Base-by-base conservation (phyloP, 2,888 invertebrate genomes). In the Clepsis dumicolana region DNA sequence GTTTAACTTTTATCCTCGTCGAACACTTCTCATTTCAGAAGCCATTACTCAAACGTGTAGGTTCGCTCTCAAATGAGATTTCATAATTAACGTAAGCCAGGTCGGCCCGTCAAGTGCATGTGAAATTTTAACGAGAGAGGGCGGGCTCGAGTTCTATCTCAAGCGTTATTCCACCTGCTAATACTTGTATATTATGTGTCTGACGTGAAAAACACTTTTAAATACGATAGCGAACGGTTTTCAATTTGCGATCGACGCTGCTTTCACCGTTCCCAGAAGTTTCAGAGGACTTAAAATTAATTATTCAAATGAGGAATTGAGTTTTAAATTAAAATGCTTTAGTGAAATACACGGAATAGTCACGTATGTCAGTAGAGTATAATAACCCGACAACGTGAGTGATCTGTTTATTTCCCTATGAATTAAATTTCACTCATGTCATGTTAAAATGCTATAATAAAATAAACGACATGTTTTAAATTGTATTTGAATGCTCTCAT, bases 1-100 rank as follows among this genome's bases (percentile, higher is more conserved):
- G 84, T 82, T 82, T 84, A 89, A 86, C 83, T 86, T 87, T 87
- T 84, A 85, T 81, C 78, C 83, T 82, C 77, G 71, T 73, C 79
- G 80, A 86, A 86, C 80, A 81, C 82, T 85, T 82, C 85, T 85
- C 85, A 86, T 89, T 91, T 87, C 84, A 84, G 86, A 80, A 82
- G 85, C 82, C 85, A 88, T 91, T 90, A 91, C 88, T 90, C 89
- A 90, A 89, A 89, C 87, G 87, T 84, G 85, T 85, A 86, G 87
- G 89, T 85, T 86, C 87, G 83, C 86, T 87, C 85, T 86, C 86
- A 90, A 91, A 91, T 91, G 91, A 90, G 90, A 90, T 91, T 92
- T 91, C 89, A 92, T 93, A 93, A 93, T 93, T 93, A 93, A 93
- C 89, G 92, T 88, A 88, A 90, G 88, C 88, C 88, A 87, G 88